Base-by-base conservation (phyloP, 2,113 vertebrate genomes). In the Clarias gariepinus region DNA sequence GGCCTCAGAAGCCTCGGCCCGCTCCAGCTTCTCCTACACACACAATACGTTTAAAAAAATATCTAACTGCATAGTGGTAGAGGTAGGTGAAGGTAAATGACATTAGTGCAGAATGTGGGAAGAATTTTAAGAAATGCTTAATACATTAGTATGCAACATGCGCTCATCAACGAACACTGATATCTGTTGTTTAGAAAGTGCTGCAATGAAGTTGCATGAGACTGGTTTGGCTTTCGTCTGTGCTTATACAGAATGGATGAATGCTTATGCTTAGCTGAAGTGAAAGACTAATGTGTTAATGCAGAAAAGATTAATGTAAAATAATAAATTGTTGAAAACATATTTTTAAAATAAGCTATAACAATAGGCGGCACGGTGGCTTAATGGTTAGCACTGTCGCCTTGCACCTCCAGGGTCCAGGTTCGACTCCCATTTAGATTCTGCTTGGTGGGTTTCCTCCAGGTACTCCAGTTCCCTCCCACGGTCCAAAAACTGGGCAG, bases 1-100 rank as follows among this genome's bases (percentile, higher is more conserved):
- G 8, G 78, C 91, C 61, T 94, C 94, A 16, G 89, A 90, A 3
- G 83, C 87, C 73, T 91, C 92, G 36, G 89, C 28, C 30, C 88
- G 80, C 60, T 92, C 89, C 89, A 94, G 87, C 87, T 93, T 94
- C 52, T 95, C 94, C 95, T 95, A 57, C 81, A 16, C 53, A 52
- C 68, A 71, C 79, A 57, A 47, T 18, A 74, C 52, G 41, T 25
- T 52, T 25, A 6, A 21, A 19, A 3, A 74, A 25, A 52, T 10
- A 52, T 52, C 23, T 52, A 76, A 53, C 23, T 4, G 2, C 28
- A 18, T 9, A 53, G 47, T 53, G 74, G 28, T 28, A 28, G 13
- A 55, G 47, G 47, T 33, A 3, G 25, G 47, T 55, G 25, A 53
- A 12, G 41, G 53, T 77, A 15, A n/a, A 77, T 53, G 9, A 74